phyloP scores from a whole-genome alignment of 2,113 vertebrate genomes.

The Archilochus colubris region DNA sequence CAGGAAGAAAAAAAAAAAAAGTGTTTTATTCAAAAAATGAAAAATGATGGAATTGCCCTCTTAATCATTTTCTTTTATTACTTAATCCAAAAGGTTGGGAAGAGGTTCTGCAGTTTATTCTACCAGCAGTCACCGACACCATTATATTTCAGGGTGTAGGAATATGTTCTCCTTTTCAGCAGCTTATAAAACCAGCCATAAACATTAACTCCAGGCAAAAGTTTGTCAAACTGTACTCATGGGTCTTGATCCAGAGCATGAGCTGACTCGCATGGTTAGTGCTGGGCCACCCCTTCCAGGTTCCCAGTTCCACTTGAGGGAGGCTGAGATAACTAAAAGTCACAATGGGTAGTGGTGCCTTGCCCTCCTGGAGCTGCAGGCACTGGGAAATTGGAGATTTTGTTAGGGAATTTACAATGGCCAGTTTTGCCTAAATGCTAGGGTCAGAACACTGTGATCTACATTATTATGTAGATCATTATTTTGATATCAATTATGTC shows the following conservation, averaged over 20 bases:
- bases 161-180: conserved; percentile 29
- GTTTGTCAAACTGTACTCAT: neutral
- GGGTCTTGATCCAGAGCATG: conserved; percentile 13
- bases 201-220: conserved; percentile 45
- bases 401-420: neutral
- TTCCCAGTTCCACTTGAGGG: neutral
- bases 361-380: neutral
- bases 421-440: neutral
- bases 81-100: conserved; percentile 55
- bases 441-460: neutral
- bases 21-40: conserved; percentile 29
- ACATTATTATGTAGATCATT: neutral
- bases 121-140: neutral
- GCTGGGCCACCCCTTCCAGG: neutral
- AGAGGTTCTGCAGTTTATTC: conserved; percentile 48
- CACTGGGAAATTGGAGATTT: neutral
- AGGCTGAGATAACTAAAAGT: neutral
- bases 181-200: conserved; percentile 59
- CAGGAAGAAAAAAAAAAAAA: conserved; percentile 15
- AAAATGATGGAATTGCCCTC: conserved; percentile 33
- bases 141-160: conserved; percentile 52
- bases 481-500: neutral
- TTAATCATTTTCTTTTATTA: conserved; percentile 67
- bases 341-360: neutral
- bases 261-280: neutral